These are phyloP conservation scores for Parazoanthus swiftii DNA, from an alignment of 92 coral and sea anemone species.

Conservation along the genomic window DNA sequence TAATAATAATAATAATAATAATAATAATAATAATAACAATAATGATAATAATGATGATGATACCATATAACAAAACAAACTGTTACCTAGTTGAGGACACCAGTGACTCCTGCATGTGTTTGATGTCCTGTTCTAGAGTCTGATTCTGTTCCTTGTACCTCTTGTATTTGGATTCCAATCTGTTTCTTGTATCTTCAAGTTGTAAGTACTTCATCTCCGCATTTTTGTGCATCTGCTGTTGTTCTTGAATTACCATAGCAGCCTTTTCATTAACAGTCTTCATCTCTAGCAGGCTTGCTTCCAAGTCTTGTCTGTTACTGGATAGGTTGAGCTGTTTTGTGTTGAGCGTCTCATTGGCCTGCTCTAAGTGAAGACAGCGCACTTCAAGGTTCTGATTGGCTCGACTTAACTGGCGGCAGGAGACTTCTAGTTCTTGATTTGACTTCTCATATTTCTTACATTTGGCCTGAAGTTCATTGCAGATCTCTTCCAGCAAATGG, in stretches of 20 bases:
- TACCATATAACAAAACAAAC: not conserved
- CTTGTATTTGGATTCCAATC: constrained; percentile 66
- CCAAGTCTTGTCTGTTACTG: constrained; percentile 49
- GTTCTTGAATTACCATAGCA: constrained; percentile 52
- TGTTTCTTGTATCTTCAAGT: constrained; percentile 59
- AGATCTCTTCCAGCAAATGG: constrained; percentile 72
- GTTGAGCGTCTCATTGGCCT: constrained; percentile 53
- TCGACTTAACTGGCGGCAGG: constrained; percentile 65
- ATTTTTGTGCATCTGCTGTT: constrained; percentile 66
- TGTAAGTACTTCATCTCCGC: constrained; percentile 54
- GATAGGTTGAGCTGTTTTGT: constrained; percentile 48
- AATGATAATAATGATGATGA: no score
- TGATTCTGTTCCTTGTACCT: constrained; percentile 68
- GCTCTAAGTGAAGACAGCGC: constrained; percentile 71
- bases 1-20: no score
- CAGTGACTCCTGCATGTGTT: constrained; percentile 62
- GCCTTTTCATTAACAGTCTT: constrained; percentile 62
- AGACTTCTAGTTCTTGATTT: constrained; percentile 65
- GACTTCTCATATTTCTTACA: constrained; percentile 58
- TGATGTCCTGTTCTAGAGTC: constrained; percentile 56
- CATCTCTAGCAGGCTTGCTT: constrained; percentile 61
- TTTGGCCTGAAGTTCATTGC: constrained; percentile 74
- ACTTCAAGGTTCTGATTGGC: constrained; percentile 77
- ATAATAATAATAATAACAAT: no score
- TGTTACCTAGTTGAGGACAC: constrained; percentile 60